Base-by-base conservation (phyloP, 2,888 invertebrate species). In the Prosopocoilus inquinatus region DNA sequence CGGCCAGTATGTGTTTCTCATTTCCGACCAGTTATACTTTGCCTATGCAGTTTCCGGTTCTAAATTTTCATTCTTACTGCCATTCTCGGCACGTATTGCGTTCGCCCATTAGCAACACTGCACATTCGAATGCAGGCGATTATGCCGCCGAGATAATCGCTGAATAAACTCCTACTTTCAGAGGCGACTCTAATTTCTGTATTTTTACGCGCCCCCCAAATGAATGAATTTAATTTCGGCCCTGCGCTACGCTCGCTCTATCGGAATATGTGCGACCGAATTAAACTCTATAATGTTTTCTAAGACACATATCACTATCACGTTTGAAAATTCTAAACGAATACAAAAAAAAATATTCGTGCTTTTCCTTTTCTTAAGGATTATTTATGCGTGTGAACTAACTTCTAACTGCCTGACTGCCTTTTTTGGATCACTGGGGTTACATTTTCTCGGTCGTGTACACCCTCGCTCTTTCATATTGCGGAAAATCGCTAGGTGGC, bases 21-120 rank as follows among this genome's bases (percentile, higher is more conserved):
- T 72, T 72, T 72, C 72, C 72, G 70, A 62, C 62, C 65, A 67
- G 67, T 70, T 70, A 67, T 69, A 70, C 66, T 70, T 67, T 63
- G 64, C 65, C 66, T 57, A 61, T 63, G 55, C 55, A 45, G 55
- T 58, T 60, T 65, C 61, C 63, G 55, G 57, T 54, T 16, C 64
- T 60, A 62, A 63, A 66, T 67, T 64, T 67, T 67, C 67, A 60
- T 64, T 64, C 63, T 58, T 57, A 53, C 55, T 48, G 55, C 50
- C 61, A 73, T 70, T 71, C 73, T 4, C 53, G 60, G 64, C 71
- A 73, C 72, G 72, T 72, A 68, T 61, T 64, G 64, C 67, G 64
- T 67, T 67, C 61, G 53, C 60, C 68, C 67, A 68, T 71, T 70
- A 67, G 68, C 70, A 67, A 67, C 70, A 66, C 66, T 64, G 60